Conservation (phyloP, 2,797 vertebrate genomes). For the Alauda arvensis region DNA sequence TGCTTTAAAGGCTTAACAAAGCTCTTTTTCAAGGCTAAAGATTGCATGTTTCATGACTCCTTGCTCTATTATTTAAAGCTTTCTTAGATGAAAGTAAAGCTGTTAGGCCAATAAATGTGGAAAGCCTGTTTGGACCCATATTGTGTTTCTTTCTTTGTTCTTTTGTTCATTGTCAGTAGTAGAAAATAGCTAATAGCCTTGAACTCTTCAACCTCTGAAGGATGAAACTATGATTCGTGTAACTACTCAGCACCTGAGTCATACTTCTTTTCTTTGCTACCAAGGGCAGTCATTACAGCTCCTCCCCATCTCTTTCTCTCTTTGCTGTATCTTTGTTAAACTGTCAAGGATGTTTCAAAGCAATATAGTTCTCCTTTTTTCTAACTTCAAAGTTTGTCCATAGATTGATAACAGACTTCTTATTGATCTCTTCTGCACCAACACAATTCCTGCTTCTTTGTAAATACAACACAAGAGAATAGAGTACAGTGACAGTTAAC, state of each 20-base stretch:
- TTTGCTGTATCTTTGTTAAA: conserved; percentile 57
- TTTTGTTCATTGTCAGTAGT: conserved; percentile 29
- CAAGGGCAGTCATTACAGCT: conserved; percentile 33
- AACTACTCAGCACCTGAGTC: conserved; percentile 33
- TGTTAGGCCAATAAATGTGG: neutral
- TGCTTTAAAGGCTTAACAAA: neutral
- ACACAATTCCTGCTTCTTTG: conserved; percentile 35
- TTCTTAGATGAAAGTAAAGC: conserved; percentile 8
- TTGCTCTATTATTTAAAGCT: neutral
- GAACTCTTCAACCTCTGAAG: conserved; percentile 57
- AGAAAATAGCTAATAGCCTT: conserved; percentile 54
- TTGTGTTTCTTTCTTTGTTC: conserved; percentile 40
- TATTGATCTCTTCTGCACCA: conserved; percentile 47
- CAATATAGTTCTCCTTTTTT: conserved; percentile 33
- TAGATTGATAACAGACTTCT: conserved; percentile 53
- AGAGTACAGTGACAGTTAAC: conserved; percentile 22
- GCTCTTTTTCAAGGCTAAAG: neutral
- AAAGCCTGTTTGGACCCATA: conserved; percentile 9
- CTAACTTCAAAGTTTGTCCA: conserved; percentile 43
- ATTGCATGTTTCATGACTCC: neutral
- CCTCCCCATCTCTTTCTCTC: conserved; percentile 38
- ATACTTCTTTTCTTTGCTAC: conserved; percentile 44
- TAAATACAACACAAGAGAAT: conserved; percentile 25
- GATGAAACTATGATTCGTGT: conserved; percentile 47
- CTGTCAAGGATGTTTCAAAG: conserved; percentile 55